Conservation (phyloP, 2,797 vertebrate species). For the Sitta carolinensis region DNA sequence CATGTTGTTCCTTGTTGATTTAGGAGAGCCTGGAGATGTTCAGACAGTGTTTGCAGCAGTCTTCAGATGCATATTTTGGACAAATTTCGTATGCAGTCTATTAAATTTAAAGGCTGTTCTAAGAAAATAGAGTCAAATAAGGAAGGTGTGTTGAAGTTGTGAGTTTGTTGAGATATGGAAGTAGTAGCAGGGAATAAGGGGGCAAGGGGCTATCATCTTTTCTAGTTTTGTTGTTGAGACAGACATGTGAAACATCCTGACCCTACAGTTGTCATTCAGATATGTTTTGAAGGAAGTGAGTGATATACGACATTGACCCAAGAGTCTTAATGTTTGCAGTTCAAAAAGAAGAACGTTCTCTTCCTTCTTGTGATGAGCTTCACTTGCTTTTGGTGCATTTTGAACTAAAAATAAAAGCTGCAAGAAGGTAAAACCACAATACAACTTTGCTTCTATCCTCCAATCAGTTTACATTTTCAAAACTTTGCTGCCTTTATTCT, state of each 20-base stretch:
- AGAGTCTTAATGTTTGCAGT: background rate
- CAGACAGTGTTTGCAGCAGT: background rate
- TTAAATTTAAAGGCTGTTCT: background rate
- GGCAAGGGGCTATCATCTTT: background rate
- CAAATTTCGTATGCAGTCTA: background rate
- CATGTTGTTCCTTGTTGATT: background rate
- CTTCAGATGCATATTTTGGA: background rate
- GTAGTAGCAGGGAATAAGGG: background rate
- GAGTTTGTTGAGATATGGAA: background rate
- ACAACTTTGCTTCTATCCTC: background rate
- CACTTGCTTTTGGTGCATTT: background rate
- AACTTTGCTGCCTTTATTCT: background rate
- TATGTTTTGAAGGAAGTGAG: background rate
- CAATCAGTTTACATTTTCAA: background rate
- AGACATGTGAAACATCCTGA: background rate
- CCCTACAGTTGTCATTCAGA: background rate
- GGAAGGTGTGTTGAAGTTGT: background rate
- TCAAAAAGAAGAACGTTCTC: background rate
- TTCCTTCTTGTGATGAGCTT: background rate
- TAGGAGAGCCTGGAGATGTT: background rate
- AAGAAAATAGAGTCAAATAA: background rate
- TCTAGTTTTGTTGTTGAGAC: background rate
- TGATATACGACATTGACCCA: background rate
- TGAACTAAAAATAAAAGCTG: background rate
- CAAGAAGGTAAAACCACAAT: background rate